phyloP scores from a whole-genome alignment of 2,113 vertebrate species.

The Synodontis membranacea region DNA sequence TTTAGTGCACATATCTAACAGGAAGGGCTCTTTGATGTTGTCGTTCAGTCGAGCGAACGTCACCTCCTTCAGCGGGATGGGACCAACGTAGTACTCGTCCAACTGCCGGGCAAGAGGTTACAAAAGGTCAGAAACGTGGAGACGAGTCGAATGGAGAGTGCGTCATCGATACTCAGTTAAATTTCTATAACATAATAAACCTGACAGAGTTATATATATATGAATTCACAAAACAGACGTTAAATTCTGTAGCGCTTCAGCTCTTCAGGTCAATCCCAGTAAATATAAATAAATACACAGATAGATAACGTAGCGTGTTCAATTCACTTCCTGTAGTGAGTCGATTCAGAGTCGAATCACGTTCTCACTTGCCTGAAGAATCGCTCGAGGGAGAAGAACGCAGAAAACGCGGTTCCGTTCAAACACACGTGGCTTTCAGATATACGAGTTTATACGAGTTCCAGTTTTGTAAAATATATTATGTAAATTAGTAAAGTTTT shows the following conservation, averaged over 20 bases:
- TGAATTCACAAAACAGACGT: too few relatives aligned
- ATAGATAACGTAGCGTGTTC: too few relatives aligned
- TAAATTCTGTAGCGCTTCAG: too few relatives aligned
- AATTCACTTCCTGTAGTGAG: too few relatives aligned
- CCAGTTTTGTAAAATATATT: not conserved
- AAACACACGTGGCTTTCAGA: not conserved
- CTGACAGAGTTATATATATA: not conserved
- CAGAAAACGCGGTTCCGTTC: not conserved
- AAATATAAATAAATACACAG: too few relatives aligned
- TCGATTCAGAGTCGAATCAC: too few relatives aligned
- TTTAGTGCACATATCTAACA: slow-evolving; percentile 92
- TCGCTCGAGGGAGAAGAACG: not conserved
- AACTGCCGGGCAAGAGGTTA: slow-evolving; percentile 66
- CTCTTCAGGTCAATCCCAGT: too few relatives aligned
- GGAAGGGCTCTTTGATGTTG: slow-evolving; percentile 89
- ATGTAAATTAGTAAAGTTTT: not conserved
- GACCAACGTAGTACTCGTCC: slow-evolving; percentile 90
- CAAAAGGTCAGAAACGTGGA: not conserved
- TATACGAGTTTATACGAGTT: not conserved
- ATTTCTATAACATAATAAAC: not conserved
- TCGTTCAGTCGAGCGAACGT: slow-evolving; percentile 92
- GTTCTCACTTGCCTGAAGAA: not conserved
- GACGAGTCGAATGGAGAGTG: not conserved
- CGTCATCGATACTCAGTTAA: not conserved
- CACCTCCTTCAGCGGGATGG: slow-evolving; percentile 91